Percentiles rank a stretch among this genome's conserved stretches.
These are phyloP conservation scores for Erebia ligea DNA, from an alignment of 2,888 invertebrate species.

Conservation along the genomic window DNA sequence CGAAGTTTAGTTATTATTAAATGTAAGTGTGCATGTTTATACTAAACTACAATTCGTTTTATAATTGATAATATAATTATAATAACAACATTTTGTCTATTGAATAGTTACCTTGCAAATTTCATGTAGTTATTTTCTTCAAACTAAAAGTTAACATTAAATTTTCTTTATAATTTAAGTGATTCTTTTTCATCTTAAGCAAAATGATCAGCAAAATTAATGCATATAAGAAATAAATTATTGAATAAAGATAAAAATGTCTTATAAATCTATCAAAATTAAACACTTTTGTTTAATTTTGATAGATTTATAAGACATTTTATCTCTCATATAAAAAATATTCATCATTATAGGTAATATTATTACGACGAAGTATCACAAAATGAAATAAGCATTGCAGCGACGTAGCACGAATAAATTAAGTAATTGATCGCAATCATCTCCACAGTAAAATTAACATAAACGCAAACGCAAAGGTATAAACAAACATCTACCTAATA, in stretches of 20 bases:
- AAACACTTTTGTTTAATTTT: no score
- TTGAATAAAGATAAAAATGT: no score
- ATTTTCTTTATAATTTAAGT: neutral
- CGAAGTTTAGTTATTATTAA: neutral
- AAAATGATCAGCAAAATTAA: no score
- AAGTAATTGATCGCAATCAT: neutral
- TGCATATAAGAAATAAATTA: no score
- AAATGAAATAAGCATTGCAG: neutral
- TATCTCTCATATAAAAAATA: neutral
- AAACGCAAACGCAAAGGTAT: constrained; percentile 1
- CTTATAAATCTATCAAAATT: no score
- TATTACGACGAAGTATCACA: neutral
- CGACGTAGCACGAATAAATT: neutral
- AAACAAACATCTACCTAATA: neutral
- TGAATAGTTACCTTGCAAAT: neutral
- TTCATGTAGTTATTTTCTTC: neutral
- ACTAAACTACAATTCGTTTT: neutral
- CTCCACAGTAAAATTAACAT: neutral
- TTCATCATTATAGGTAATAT: neutral
- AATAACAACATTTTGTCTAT: neutral
- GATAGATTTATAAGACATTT: no score
- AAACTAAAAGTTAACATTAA: no score
- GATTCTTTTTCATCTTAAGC: neutral
- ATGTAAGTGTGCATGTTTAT: neutral
- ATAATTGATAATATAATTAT: neutral